Conservation (phyloP, 2,113 vertebrate species). For the Sus scrofa region DNA sequence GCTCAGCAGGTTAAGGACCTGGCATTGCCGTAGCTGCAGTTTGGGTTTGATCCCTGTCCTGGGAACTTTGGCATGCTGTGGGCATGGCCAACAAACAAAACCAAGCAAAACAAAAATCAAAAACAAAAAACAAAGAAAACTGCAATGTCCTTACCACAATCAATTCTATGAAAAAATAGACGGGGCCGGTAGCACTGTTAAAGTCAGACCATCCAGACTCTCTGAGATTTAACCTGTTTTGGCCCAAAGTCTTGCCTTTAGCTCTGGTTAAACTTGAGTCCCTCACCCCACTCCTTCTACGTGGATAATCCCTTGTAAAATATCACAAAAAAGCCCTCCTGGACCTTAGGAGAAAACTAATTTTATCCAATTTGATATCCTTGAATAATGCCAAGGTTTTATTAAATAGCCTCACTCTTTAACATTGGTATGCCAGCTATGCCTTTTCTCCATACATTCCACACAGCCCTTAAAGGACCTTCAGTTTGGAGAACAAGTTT, state of each 20-base stretch:
- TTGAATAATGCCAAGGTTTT: not conserved
- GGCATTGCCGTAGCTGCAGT: too few relatives aligned
- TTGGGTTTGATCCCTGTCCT: too few relatives aligned
- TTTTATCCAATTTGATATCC: not conserved
- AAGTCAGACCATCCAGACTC: not conserved
- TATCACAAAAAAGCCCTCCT: not conserved
- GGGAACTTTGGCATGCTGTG: too few relatives aligned
- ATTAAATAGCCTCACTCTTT: not conserved
- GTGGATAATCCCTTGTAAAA: not conserved
- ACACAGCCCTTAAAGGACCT: not conserved
- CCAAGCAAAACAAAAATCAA: too few relatives aligned
- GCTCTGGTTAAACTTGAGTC: not conserved
- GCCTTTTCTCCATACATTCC: not conserved
- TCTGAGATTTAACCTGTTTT: not conserved
- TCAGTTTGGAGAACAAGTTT: not conserved
- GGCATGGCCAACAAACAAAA: too few relatives aligned
- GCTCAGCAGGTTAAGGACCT: too few relatives aligned
- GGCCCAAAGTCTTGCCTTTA: not conserved
- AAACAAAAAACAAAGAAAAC: too few relatives aligned
- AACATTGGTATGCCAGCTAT: not conserved
- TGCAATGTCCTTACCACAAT: not conserved
- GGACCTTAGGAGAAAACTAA: not conserved
- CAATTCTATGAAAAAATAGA: not conserved
- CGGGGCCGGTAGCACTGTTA: not conserved
- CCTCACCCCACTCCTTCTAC: not conserved